A percentile compares a stretch with the other conserved stretches of the same genome.
These are phyloP conservation scores for Neotragus moschatus DNA, from an alignment of 2,113 vertebrate genomes.

Conservation along the genomic window DNA sequence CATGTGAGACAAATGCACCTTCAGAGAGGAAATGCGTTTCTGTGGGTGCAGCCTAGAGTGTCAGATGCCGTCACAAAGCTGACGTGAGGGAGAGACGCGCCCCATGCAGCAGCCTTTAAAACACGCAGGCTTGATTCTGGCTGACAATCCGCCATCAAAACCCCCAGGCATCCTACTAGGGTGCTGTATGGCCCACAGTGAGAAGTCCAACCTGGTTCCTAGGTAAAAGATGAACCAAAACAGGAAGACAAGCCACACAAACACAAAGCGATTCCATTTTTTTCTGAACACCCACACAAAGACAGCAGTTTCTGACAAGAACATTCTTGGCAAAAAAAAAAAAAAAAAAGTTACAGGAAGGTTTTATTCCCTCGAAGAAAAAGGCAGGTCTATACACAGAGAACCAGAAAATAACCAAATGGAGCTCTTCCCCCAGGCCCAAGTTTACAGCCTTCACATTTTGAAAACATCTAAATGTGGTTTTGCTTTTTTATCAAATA, in stretches of 20 bases:
- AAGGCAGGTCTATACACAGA: slow-evolving; percentile 54
- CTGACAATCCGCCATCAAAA: not conserved
- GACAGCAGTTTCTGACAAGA: slow-evolving; percentile 78
- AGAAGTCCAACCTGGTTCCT: slow-evolving; percentile 48
- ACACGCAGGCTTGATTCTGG: not conserved
- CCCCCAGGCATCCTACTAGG: not conserved
- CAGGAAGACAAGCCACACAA: slow-evolving; percentile 70
- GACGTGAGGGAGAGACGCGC: not conserved
- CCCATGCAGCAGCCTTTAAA: not conserved
- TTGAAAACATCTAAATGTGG: slow-evolving; percentile 36
- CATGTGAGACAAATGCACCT: not conserved
- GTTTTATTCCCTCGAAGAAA: slow-evolving; percentile 49
- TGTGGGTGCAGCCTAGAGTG: not conserved
- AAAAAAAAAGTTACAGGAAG: slow-evolving; percentile 73
- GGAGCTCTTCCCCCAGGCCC: not conserved
- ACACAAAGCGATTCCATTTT: slow-evolving; percentile 77
- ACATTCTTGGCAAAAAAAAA: slow-evolving; percentile 73
- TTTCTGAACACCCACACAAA: slow-evolving; percentile 80
- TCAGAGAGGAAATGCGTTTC: not conserved
- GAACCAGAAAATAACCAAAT: slow-evolving; percentile 45
- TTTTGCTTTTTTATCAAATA: not conserved
- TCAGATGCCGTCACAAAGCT: not conserved
- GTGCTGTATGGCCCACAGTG: not conserved
- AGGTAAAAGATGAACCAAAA: slow-evolving; percentile 60
- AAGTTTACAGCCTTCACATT: not conserved